These are phyloP conservation scores for Dipodomys ordii DNA, from an alignment of 2,113 vertebrate species.

Conservation along the genomic window DNA sequence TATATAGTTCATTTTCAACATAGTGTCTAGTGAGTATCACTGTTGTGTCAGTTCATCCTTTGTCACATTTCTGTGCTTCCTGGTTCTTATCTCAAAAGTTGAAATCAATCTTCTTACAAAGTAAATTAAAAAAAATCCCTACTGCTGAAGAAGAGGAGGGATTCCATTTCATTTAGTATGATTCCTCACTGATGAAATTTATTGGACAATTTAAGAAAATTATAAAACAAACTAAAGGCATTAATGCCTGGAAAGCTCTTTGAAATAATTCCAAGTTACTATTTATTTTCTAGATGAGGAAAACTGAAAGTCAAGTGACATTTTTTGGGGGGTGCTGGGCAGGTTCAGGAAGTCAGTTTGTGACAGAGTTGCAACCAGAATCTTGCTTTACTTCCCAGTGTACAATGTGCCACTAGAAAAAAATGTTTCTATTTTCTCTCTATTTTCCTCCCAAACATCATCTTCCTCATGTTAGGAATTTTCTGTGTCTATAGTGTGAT, in stretches of 20 bases:
- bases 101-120: slow-evolving; percentile 21
- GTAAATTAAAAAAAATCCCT: background rate
- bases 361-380: background rate
- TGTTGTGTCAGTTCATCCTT: too few species aligned
- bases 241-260: background rate
- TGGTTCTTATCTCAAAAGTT: background rate
- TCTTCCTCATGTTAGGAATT: background rate
- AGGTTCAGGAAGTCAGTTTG: background rate
- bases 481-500: slow-evolving; percentile 52
- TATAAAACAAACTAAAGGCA: background rate
- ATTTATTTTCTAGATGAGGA: background rate
- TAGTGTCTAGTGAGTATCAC: too few species aligned
- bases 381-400: background rate
- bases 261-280: background rate
- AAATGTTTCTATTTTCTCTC: slow-evolving; percentile 29
- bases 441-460: background rate
- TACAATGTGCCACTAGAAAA: background rate
- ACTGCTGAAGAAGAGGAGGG: background rate
- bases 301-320: background rate
- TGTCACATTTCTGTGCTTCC: too few species aligned
- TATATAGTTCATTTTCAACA: too few species aligned
- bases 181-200: slow-evolving; percentile 4
- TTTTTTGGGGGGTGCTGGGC: background rate
- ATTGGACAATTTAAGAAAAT: background rate
- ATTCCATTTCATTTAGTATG: slow-evolving; percentile 1